Conservation (phyloP, 1,140 invertebrate species). For the Trichogramma pretiosum region DNA sequence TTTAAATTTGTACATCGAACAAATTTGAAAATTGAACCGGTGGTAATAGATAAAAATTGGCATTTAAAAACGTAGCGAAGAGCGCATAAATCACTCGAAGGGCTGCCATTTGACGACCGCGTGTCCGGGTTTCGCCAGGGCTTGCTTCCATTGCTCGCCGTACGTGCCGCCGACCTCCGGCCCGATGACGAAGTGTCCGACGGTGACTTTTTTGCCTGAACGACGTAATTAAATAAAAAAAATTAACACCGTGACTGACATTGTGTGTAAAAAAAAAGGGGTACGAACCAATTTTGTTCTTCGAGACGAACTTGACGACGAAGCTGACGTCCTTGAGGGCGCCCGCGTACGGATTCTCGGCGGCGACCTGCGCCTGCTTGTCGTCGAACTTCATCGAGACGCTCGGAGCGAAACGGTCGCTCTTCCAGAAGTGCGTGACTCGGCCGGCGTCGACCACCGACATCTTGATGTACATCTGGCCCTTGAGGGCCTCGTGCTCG, state of each 20-base stretch:
- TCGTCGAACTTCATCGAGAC: conserved; percentile 47
- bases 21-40: too few relatives aligned
- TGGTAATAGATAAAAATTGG: too few relatives aligned
- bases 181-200: conserved; percentile 47
- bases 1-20: background rate
- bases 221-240: conserved; percentile 8
- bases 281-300: conserved; percentile 40
- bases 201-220: conserved; percentile 49
- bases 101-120: conserved; percentile 40
- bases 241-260: background rate
- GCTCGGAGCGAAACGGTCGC: conserved; percentile 59
- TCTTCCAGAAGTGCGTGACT: conserved; percentile 66
- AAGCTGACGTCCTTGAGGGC: conserved; percentile 41
- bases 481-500: conserved; percentile 56
- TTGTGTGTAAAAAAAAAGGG: background rate
- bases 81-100: conserved; percentile 40
- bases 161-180: conserved; percentile 40
- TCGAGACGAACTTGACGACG: conserved; percentile 42
- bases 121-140: conserved; percentile 39
- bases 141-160: conserved; percentile 43
- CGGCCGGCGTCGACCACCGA: conserved; percentile 59
- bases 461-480: conserved; percentile 66
- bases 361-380: conserved; percentile 34
- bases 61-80: too few relatives aligned
- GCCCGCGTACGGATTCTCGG: conserved; percentile 41